Conservation (phyloP, 64 coral and sea anemone genomes). For the Trachythela sp. region DNA sequence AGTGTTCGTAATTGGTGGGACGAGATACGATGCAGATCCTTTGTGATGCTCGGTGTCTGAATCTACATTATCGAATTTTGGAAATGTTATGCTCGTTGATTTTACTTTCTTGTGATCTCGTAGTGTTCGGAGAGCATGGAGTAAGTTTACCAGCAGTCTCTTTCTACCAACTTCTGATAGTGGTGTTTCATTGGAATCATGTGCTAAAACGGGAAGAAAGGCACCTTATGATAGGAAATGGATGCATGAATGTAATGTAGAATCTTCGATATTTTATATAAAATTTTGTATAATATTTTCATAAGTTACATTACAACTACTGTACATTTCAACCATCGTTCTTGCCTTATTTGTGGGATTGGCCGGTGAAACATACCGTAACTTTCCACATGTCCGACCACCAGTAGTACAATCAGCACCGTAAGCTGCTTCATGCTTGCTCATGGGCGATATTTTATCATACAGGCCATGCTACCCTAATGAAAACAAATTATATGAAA, state of each 20-base stretch:
- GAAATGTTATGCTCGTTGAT: not conserved
- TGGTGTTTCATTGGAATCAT: not conserved
- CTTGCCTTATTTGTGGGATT: too few relatives aligned
- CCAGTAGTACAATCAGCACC: not conserved
- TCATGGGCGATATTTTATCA: not conserved
- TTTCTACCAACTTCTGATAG: not conserved
- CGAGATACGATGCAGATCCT: not conserved
- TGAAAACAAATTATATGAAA: not conserved
- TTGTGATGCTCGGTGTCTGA: not conserved
- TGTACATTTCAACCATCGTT: too few relatives aligned
- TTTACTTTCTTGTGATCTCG: not conserved
- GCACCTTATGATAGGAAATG: not conserved
- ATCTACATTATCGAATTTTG: not conserved
- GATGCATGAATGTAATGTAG: not conserved
- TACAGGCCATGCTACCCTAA: not conserved
- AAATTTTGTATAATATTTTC: too few relatives aligned
- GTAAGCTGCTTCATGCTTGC: not conserved
- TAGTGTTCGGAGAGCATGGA: not conserved
- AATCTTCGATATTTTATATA: too few relatives aligned
- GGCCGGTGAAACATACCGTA: too few relatives aligned
- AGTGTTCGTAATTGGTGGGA: not conserved
- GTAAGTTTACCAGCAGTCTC: not conserved
- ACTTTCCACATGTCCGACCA: not conserved
- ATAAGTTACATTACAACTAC: too few relatives aligned
- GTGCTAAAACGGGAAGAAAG: not conserved